Evolutionary conservation across 2,797 vertebrate species (phyloP).

Genomic region (Leptodactylus fallax): DNA sequence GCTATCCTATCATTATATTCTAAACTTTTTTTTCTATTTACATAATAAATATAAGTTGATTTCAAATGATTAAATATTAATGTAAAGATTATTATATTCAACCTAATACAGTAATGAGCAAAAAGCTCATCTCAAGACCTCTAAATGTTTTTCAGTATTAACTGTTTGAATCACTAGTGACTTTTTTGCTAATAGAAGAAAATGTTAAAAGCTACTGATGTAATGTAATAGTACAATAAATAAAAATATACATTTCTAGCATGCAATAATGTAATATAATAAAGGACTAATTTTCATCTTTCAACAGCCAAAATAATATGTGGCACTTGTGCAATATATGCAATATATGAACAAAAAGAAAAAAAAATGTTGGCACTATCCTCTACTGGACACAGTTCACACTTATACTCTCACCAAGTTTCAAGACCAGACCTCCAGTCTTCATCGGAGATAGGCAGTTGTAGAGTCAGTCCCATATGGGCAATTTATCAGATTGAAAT

Average conservation of each 20-base stretch:
- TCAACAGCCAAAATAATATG: too few relatives aligned
- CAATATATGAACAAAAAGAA: too few relatives aligned
- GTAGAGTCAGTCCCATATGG: too few relatives aligned
- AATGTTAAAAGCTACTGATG: not conserved
- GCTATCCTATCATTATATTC: not conserved
- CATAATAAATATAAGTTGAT: not conserved
- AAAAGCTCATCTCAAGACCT: not conserved
- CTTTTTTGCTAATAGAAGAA: not conserved
- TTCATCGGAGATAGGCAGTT: too few relatives aligned
- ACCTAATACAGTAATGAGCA: not conserved
- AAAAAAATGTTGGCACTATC: too few relatives aligned
- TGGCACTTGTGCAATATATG: too few relatives aligned
- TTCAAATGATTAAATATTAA: slow-evolving; percentile 3
- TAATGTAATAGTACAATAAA: not conserved
- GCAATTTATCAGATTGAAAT: too few relatives aligned
- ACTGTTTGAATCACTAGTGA: not conserved
- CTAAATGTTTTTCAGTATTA: not conserved
- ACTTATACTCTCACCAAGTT: too few relatives aligned
- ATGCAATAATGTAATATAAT: not conserved
- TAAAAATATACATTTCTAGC: not conserved
- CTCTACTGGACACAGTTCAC: too few relatives aligned
- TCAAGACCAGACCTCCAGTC: too few relatives aligned
- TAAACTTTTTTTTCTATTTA: not conserved
- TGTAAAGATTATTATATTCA: not conserved
- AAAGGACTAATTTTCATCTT: too few relatives aligned